Conservation (phyloP, 2,113 vertebrate genomes). For the Arothron firmamentum region DNA sequence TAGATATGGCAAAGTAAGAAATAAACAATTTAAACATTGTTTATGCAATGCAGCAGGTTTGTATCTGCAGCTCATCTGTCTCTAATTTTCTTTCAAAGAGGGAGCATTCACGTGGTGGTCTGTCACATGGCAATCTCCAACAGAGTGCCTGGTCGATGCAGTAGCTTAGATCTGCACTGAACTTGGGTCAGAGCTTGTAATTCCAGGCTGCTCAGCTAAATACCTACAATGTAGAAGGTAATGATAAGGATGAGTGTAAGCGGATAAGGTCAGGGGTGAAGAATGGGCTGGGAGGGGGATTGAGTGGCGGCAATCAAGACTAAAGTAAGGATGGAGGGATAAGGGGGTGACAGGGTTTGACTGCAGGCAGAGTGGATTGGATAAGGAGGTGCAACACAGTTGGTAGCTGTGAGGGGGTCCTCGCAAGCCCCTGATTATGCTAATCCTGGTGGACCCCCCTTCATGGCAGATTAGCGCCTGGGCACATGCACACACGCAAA, state of each 20-base stretch:
- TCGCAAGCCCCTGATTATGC: conserved; percentile 65
- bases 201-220: conserved; percentile 56
- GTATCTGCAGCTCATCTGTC: neutral
- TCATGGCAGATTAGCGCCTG: conserved; percentile 53
- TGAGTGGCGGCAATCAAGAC: conserved; percentile 36
- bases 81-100: conserved; percentile 16
- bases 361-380: conserved; percentile 25
- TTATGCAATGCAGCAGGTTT: too few species aligned
- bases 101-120: conserved; percentile 12
- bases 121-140: conserved; percentile 15
- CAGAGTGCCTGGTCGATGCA: conserved; percentile 14
- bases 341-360: conserved; percentile 30
- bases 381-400: conserved; percentile 40
- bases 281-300: conserved; percentile 36
- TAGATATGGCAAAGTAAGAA: too few species aligned
- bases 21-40: too few species aligned
- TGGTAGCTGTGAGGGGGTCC: conserved; percentile 33
- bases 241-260: conserved; percentile 64
- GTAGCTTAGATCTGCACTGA: conserved; percentile 34
- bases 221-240: conserved; percentile 57
- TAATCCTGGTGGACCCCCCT: conserved; percentile 66
- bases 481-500: conserved; percentile 26
- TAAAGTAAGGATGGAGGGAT: conserved; percentile 48
- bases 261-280: conserved; percentile 60
- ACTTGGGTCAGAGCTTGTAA: conserved; percentile 45